phyloP scores from a whole-genome alignment of 1,140 invertebrate genomes.

The Archivesica marissinica region DNA sequence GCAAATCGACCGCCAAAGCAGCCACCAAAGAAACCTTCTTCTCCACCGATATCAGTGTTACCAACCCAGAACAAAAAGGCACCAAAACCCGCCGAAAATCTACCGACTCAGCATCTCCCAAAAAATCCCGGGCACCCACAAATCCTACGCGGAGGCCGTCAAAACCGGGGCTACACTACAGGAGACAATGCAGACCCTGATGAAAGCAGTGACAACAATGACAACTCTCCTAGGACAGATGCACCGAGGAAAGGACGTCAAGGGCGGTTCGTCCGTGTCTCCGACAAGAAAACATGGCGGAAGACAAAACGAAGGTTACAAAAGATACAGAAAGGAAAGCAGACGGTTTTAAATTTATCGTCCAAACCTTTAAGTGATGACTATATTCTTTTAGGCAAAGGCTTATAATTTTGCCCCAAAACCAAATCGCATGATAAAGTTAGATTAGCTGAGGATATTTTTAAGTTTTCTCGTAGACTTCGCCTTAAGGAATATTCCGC shows the following conservation, averaged over 20 bases:
- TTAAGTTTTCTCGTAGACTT: constrained; percentile 10
- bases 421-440: constrained; percentile 27
- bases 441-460: constrained; percentile 43
- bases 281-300: constrained; percentile 19
- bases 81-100: not conserved
- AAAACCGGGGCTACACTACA: not conserved
- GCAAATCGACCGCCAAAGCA: not conserved
- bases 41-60: not conserved
- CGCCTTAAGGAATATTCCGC: constrained; percentile 24
- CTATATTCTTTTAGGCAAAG: constrained; percentile 29
- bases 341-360: constrained; percentile 28
- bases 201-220: not conserved
- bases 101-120: not conserved
- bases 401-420: constrained; percentile 35
- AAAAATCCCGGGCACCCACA: not conserved
- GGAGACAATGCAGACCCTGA: not conserved
- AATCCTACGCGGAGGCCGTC: constrained; percentile 33
- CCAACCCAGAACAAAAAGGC: not conserved
- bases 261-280: constrained; percentile 6
- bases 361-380: not conserved
- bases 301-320: not conserved
- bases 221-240: not conserved
- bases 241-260: not conserved
- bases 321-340: constrained; percentile 30
- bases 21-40: not conserved